phyloP scores from a whole-genome alignment of 2,113 vertebrate genomes.

The Spea multiplicata region DNA sequence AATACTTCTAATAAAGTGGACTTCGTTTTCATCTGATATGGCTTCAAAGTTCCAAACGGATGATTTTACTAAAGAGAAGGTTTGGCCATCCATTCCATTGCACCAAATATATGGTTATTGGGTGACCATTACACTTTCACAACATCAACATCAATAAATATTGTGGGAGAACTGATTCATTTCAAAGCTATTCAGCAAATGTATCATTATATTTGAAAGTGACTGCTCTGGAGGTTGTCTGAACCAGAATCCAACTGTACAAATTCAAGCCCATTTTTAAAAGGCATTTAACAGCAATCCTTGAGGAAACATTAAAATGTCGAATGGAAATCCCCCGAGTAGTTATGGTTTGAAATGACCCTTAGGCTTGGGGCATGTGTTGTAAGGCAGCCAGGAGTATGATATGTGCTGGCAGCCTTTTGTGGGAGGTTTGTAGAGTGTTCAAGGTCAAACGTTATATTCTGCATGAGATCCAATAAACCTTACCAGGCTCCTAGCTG shows the following conservation, averaged over 20 bases:
- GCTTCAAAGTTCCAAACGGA: too few relatives aligned
- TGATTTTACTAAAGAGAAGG: too few relatives aligned
- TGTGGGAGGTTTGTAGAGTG: conserved; percentile 39
- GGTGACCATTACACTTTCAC: too few relatives aligned
- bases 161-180: not conserved
- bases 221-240: conserved; percentile 7
- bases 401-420: conserved; percentile 36
- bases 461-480: conserved; percentile 33
- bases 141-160: too few relatives aligned
- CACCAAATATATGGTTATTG: too few relatives aligned
- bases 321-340: conserved; percentile 37
- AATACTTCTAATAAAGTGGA: too few relatives aligned
- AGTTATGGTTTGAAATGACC: conserved; percentile 22
- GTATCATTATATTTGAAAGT: not conserved
- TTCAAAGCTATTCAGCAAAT: not conserved
- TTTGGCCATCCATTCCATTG: too few relatives aligned
- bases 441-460: conserved; percentile 44
- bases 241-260: conserved; percentile 9
- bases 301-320: conserved; percentile 15
- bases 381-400: conserved; percentile 24
- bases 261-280: conserved; percentile 28
- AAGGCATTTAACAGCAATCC: conserved; percentile 32
- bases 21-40: too few relatives aligned
- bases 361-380: conserved; percentile 28
- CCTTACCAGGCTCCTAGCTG: conserved; percentile 21